Percentiles rank a stretch among this genome's conserved stretches.
phyloP scores from a whole-genome alignment of 2,797 vertebrate genomes.

The Enteromius paludinosus region DNA sequence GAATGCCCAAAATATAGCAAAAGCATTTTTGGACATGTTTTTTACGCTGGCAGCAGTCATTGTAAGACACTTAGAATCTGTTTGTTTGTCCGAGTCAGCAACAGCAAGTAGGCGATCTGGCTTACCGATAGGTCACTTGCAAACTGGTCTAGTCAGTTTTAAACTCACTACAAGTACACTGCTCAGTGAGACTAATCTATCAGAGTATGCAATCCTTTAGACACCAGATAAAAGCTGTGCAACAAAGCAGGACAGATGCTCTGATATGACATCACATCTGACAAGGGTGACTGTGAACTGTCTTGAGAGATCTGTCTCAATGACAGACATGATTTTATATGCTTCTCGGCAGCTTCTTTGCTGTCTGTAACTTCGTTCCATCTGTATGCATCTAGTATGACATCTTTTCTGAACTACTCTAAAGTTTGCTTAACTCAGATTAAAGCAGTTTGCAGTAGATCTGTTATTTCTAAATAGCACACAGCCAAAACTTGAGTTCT shows the following conservation, averaged over 20 bases:
- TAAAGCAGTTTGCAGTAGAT: constrained; percentile 13
- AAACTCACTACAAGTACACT: constrained; percentile 9
- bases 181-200: neutral
- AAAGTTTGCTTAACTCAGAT: neutral
- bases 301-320: constrained; percentile 12
- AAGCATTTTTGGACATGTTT: too few species aligned
- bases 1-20: too few species aligned
- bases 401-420: constrained; percentile 18
- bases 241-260: constrained; percentile 20
- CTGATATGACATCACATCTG: constrained; percentile 18
- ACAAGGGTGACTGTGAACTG: constrained; percentile 11
- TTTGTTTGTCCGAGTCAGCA: too few species aligned
- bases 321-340: constrained; percentile 13
- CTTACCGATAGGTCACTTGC: neutral
- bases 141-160: neutral
- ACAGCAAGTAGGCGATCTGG: too few species aligned
- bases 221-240: neutral
- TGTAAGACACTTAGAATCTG: too few species aligned
- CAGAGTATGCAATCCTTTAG: neutral
- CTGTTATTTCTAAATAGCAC: neutral
- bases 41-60: too few species aligned
- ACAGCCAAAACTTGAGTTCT: neutral
- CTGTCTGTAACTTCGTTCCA: constrained; percentile 2
- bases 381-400: constrained; percentile 15
- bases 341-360: constrained; percentile 11